Evolutionary conservation across 2,888 invertebrate species (phyloP).

Genomic region (Leistus spinibarbis): DNA sequence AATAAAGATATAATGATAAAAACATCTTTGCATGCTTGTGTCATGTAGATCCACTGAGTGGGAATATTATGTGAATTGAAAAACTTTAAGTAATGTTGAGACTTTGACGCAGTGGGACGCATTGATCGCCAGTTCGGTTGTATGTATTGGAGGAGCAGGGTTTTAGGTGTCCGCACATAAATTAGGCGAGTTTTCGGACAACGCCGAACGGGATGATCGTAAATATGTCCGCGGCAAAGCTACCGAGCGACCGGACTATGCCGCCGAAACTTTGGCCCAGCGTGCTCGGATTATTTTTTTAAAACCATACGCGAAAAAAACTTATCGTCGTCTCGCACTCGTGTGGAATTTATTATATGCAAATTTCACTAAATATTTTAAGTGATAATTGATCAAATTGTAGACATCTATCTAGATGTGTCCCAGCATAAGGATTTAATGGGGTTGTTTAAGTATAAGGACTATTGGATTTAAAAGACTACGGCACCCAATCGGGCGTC

Average conservation of each 20-base stretch:
- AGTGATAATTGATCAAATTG: background rate
- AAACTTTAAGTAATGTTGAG: background rate
- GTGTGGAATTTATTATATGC: background rate
- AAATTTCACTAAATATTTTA: background rate
- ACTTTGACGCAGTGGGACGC: background rate
- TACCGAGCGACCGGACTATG: constrained; percentile 42
- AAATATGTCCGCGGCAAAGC: constrained; percentile 49
- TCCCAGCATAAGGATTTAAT: no score
- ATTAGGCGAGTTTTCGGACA: constrained; percentile 53
- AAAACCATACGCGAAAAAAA: constrained; percentile 46
- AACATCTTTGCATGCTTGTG: no score
- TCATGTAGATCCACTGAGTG: no score
- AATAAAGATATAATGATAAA: no score
- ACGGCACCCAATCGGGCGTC: no score
- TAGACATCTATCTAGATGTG: no score
- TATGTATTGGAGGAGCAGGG: constrained; percentile 39
- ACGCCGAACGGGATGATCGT: constrained; percentile 51
- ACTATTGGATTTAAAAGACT: no score
- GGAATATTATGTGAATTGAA: no score
- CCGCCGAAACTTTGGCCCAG: constrained; percentile 48
- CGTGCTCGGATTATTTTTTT: constrained; percentile 45
- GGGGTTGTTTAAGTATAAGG: no score
- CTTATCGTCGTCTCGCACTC: constrained; percentile 4
- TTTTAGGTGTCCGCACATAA: constrained; percentile 52
- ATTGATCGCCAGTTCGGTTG: background rate